Percentiles rank a stretch among this genome's conserved stretches.
Conservation (phyloP, 2,888 invertebrate genomes). For the Dryomyza anilis region DNA sequence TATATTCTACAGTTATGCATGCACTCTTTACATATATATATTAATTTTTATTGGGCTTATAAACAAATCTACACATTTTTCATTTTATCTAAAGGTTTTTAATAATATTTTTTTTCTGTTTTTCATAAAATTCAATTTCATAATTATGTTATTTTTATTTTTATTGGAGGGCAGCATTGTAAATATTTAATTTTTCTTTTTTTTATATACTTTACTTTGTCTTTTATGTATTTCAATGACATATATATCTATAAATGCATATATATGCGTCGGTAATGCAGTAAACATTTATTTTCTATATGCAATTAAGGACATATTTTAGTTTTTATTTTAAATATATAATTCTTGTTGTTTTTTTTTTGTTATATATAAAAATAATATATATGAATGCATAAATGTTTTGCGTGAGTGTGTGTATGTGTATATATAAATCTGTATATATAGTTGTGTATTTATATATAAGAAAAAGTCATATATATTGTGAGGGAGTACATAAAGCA, state of each 20-base stretch:
- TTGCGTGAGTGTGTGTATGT: conserved; percentile 9
- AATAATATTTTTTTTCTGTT: neutral
- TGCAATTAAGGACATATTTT: neutral
- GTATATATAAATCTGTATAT: conserved; percentile 12
- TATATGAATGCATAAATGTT: conserved; percentile 1
- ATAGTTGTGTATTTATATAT: conserved; percentile 2
- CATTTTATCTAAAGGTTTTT: neutral
- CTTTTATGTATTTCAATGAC: neutral
- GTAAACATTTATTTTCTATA: neutral
- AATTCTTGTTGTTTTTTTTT: neutral
- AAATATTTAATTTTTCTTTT: conserved; percentile 30
- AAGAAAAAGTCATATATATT: conserved; percentile 5
- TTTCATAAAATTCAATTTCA: too few relatives aligned
- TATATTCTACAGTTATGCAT: too few relatives aligned
- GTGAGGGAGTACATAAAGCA: conserved; percentile 7
- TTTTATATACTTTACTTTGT: neutral
- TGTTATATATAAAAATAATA: conserved; percentile 12
- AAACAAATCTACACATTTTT: neutral
- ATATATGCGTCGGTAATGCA: neutral
- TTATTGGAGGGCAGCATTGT: conserved; percentile 44
- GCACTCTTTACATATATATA: neutral
- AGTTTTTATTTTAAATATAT: neutral
- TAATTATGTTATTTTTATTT: neutral
- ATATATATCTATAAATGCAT: neutral
- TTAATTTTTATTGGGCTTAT: too few relatives aligned